Conservation (phyloP, 1,140 invertebrate genomes). For the Diploscapter pachys region DNA sequence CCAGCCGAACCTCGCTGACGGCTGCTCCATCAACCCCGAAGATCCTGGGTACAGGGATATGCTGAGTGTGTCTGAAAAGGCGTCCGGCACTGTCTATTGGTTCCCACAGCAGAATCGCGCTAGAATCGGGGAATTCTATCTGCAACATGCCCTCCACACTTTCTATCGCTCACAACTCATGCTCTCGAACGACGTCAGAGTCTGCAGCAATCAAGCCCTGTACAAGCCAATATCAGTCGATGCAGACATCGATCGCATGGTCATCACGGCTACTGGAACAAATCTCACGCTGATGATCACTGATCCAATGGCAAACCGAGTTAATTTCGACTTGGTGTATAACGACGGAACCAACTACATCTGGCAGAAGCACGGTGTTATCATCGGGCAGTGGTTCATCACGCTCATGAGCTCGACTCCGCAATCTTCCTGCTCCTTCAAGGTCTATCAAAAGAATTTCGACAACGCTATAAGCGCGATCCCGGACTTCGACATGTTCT, state of each 20-base stretch:
- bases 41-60: slow-evolving; percentile 17
- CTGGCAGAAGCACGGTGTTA: slow-evolving; percentile 6
- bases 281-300: slow-evolving; percentile 22
- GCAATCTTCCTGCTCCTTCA: slow-evolving; percentile 25
- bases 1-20: slow-evolving; percentile 9
- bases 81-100: slow-evolving; percentile 8
- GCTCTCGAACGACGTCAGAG: slow-evolving; percentile 28
- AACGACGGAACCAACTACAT: slow-evolving; percentile 29
- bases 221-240: slow-evolving; percentile 38
- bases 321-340: slow-evolving; percentile 7
- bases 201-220: slow-evolving; percentile 21
- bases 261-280: slow-evolving; percentile 29
- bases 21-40: slow-evolving; percentile 12
- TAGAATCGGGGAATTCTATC: slow-evolving; percentile 25
- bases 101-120: slow-evolving; percentile 20
- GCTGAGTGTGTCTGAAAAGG: slow-evolving; percentile 10
- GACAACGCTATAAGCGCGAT: slow-evolving; percentile 4
- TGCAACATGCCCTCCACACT: slow-evolving; percentile 24
- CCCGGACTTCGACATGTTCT: slow-evolving; percentile 35
- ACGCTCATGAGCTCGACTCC: slow-evolving; percentile 6
- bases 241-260: slow-evolving; percentile 18
- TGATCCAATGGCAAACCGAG: slow-evolving; percentile 9
- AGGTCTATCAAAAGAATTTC: slow-evolving; percentile 30
- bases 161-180: slow-evolving; percentile 38
- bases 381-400: slow-evolving; percentile 33